Evolutionary conservation across 2,888 invertebrate species (phyloP), one percentile per base, ranked within the genome.

Genomic region (Macaria liturata): DNA sequence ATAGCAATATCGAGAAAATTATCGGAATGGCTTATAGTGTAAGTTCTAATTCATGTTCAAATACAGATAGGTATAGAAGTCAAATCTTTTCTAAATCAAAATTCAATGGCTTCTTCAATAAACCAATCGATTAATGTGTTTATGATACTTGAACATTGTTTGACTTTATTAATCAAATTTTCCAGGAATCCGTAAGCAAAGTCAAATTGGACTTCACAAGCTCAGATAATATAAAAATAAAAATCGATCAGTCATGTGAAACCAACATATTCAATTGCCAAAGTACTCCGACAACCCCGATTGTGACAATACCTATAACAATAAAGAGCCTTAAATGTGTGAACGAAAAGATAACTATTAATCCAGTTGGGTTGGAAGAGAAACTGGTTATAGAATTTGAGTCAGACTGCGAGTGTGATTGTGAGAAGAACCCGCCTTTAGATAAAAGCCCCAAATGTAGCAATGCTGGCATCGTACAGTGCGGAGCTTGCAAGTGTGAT

Each of bases 381-480:
- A 93, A 92, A 61, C 82, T 97, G 20, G 84, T 77, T 1, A 87
- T 98, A 43, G 91, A 95, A 47, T 76, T 97, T 43, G 93, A 95
- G 62, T 91, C 95, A n/a, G 83, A 94, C 43, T 97, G 97, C 76
- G 93, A 95, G 64, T 97, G 97, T 78, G 92, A 93, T 5, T 97
- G 97, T 82, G 96, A 96, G 74, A 4, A 4, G 4, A 42, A 42
- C n/a, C 8, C n/a, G 2, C 8, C n/a, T 9, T 8, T 42, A 8
- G 42, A 42, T 1, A 8, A n/a, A 42, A 42, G 42, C 1, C n/a
- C 42, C 4, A n/a, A 81, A 42, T 94, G 94, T 66, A 75, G 70
- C 9, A 46, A 50, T 0, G 78, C 76, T 46, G 95, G 95, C 8
- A 89, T 80, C 9, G 86, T 88, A 57, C 88, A 93, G 70, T 95